A percentile compares a stretch with the other conserved stretches of the same genome.
phyloP scores from a whole-genome alignment of 1,140 invertebrate genomes.

The Potamilus streckersoni region DNA sequence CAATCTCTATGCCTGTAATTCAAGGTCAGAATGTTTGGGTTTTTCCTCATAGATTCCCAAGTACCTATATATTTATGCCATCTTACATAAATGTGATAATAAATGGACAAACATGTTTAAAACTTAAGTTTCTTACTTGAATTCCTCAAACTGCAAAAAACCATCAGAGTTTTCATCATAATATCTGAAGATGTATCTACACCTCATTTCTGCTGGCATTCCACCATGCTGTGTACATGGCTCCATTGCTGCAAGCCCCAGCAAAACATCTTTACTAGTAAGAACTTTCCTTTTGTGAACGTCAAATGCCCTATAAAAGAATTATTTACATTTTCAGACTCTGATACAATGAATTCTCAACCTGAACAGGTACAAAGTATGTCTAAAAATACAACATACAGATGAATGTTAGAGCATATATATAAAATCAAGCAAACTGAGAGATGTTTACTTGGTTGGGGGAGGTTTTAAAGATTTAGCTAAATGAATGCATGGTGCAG shows the following conservation, averaged over 20 bases:
- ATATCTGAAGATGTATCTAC: slow-evolving; percentile 73
- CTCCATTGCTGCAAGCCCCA: slow-evolving; percentile 72
- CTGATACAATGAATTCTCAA: background rate
- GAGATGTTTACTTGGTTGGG: background rate
- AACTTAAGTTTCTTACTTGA: slow-evolving; percentile 55
- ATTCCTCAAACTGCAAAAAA: slow-evolving; percentile 65
- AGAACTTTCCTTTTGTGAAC: slow-evolving; percentile 60
- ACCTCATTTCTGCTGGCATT: slow-evolving; percentile 71
- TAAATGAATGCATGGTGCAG: too few relatives aligned
- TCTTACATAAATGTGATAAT: too few relatives aligned
- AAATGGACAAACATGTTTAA: too few relatives aligned
- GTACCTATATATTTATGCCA: too few relatives aligned
- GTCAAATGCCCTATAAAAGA: slow-evolving; percentile 67
- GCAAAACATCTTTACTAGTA: slow-evolving; percentile 69
- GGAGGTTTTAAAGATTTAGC: too few relatives aligned
- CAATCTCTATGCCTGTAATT: too few relatives aligned
- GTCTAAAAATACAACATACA: background rate
- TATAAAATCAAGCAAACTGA: background rate
- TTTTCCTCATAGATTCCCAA: too few relatives aligned
- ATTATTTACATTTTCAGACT: too few relatives aligned
- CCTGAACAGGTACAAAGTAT: background rate
- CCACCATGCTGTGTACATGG: slow-evolving; percentile 72
- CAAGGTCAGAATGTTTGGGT: too few relatives aligned
- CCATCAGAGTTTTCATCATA: slow-evolving; percentile 70
- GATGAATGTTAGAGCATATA: background rate